Conservation (phyloP, 2,113 vertebrate genomes). For the Miniopterus natalensis region DNA sequence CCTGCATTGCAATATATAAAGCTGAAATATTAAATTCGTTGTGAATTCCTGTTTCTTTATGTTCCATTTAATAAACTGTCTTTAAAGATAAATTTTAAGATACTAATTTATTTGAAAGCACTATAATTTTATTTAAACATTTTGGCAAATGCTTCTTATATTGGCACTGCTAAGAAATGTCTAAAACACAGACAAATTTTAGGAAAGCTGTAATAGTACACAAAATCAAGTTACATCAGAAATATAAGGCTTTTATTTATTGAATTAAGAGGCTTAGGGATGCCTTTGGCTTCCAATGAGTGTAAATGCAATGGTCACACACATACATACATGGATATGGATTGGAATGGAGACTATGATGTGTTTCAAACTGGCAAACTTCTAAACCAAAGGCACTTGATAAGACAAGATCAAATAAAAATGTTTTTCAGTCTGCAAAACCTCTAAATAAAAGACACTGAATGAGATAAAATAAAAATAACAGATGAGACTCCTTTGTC, state of each 20-base stretch:
- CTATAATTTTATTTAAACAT: neutral
- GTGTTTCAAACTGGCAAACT: neutral
- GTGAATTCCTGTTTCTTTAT: neutral
- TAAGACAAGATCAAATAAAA: neutral
- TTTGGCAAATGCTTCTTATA: neutral
- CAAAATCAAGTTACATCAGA: neutral
- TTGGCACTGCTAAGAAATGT: neutral
- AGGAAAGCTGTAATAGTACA: neutral
- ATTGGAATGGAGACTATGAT: neutral
- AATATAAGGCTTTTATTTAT: neutral
- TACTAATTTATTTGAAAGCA: neutral
- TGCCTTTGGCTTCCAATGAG: neutral
- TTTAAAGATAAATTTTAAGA: neutral
- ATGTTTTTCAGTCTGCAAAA: neutral
- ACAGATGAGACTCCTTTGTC: neutral
- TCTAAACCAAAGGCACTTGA: neutral
- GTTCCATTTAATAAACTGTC: neutral
- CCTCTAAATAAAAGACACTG: neutral
- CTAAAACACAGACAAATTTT: neutral
- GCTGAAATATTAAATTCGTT: neutral
- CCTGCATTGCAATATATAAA: neutral
- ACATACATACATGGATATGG: neutral
- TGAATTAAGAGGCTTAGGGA: neutral
- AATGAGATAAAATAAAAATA: constrained; percentile 45
- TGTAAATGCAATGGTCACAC: neutral